Evolutionary conservation across 2,797 vertebrate genomes (phyloP).

Genomic region (Chelon labrosus): DNA sequence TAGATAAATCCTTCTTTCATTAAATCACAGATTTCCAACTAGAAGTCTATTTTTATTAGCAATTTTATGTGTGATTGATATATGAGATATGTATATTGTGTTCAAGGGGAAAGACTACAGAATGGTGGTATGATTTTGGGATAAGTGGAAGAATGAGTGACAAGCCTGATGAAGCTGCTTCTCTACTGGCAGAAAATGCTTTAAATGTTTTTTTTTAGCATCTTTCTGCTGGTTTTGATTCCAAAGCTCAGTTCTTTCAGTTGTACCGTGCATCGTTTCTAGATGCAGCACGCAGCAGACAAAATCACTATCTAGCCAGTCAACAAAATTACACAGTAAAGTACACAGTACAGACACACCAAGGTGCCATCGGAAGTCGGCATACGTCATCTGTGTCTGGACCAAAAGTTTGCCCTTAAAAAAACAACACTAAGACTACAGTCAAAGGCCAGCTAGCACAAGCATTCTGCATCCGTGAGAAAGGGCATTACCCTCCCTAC

Average conservation of each 20-base stretch:
- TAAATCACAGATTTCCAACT: slow-evolving; percentile 12
- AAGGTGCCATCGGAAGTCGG: too few relatives aligned
- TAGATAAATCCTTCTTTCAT: slow-evolving; percentile 38
- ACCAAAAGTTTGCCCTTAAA: too few relatives aligned
- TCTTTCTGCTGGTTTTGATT: not conserved
- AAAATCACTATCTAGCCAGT: not conserved
- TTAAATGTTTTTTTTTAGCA: not conserved
- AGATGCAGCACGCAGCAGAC: not conserved
- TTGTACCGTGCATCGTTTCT: not conserved
- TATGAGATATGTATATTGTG: not conserved
- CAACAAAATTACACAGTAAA: too few relatives aligned
- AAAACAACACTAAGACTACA: too few relatives aligned
- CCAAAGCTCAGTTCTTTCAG: not conserved
- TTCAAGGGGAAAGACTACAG: slow-evolving; percentile 1
- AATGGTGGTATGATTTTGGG: not conserved
- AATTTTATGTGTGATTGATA: not conserved
- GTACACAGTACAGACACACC: too few relatives aligned
- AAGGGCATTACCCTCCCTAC: too few relatives aligned
- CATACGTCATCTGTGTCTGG: too few relatives aligned
- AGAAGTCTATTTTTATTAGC: slow-evolving; percentile 6
- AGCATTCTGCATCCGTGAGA: too few relatives aligned
- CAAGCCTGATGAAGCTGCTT: not conserved
- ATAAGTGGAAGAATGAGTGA: not conserved
- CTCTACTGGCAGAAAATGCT: not conserved
- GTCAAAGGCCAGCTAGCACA: too few relatives aligned